Percentiles rank a stretch among this genome's conserved stretches.
phyloP scores from a whole-genome alignment of 1,140 invertebrate genomes.

The Protaetia brevitarsis region DNA sequence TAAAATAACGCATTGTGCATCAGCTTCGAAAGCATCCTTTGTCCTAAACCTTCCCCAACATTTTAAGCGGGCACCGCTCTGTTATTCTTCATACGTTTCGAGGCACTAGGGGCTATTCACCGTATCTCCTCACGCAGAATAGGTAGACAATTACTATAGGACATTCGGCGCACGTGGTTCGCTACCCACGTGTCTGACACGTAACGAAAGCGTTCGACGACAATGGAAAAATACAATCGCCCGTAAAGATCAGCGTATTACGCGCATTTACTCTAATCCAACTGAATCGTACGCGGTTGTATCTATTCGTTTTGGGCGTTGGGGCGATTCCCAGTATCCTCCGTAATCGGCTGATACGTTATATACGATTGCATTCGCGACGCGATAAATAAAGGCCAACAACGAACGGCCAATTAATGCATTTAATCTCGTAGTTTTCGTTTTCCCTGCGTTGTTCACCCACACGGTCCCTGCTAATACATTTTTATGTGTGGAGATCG shows the following conservation, averaged over 20 bases:
- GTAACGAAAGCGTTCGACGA: neutral
- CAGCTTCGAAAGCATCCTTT: too few relatives aligned
- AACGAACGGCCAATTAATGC: constrained; percentile 21
- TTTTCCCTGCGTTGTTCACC: neutral
- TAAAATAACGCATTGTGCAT: too few relatives aligned
- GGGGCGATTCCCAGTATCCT: too few relatives aligned
- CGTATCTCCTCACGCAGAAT: constrained; percentile 32
- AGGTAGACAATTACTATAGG: constrained; percentile 41
- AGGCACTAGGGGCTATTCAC: neutral
- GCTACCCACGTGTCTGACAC: constrained; percentile 26
- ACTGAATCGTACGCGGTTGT: too few relatives aligned
- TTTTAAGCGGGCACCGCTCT: neutral
- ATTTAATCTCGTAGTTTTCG: neutral
- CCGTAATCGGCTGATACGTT: neutral
- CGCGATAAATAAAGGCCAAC: constrained; percentile 9
- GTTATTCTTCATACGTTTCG: constrained; percentile 4
- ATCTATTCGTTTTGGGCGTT: too few relatives aligned
- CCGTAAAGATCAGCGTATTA: neutral
- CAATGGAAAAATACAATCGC: constrained; percentile 12
- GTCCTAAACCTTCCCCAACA: too few relatives aligned
- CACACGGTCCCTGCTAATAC: constrained; percentile 13
- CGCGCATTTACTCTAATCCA: too few relatives aligned
- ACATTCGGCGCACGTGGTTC: constrained; percentile 40
- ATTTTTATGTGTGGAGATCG: constrained; percentile 16
- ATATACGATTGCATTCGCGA: neutral